A percentile compares a stretch with the other conserved stretches of the same genome.
Conservation (phyloP, 2,888 invertebrate genomes). For the Uropetala carovei region DNA sequence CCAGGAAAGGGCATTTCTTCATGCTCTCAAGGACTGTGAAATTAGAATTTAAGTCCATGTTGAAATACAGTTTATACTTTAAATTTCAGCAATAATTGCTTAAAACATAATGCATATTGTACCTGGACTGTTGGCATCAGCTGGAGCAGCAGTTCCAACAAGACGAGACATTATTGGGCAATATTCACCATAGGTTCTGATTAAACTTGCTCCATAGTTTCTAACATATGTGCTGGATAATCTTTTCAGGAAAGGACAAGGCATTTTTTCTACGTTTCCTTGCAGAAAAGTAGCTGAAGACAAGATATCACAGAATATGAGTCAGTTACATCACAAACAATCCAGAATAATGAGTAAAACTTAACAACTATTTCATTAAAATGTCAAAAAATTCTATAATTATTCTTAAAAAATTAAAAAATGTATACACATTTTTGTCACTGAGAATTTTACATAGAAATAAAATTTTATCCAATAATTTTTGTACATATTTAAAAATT, state of each 20-base stretch:
- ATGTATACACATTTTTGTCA: no score
- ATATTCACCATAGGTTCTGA: slow-evolving; percentile 88
- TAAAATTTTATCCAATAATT: no score
- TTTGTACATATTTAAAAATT: no score
- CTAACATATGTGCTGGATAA: slow-evolving; percentile 88
- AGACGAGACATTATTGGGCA: slow-evolving; percentile 86
- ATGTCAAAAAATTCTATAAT: not conserved
- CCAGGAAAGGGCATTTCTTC: slow-evolving; percentile 80
- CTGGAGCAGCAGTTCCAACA: slow-evolving; percentile 71
- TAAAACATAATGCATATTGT: not conserved
- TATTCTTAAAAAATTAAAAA: not conserved
- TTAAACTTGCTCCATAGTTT: slow-evolving; percentile 86
- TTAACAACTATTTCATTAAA: not conserved
- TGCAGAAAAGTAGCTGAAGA: not conserved
- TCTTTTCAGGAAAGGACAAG: slow-evolving; percentile 91
- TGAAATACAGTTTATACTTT: not conserved
- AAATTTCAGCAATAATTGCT: not conserved
- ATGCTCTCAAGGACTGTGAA: slow-evolving; percentile 68
- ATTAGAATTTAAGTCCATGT: not conserved
- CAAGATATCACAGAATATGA: not conserved
- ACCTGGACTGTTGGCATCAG: slow-evolving; percentile 67
- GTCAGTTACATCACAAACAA: not conserved
- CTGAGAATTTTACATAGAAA: no score
- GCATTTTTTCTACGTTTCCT: slow-evolving; percentile 79
- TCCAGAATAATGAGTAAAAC: not conserved